A percentile compares a stretch with the other conserved stretches of the same genome.
Conservation (phyloP, 2,888 invertebrate genomes). For the Lymantria dispar region DNA sequence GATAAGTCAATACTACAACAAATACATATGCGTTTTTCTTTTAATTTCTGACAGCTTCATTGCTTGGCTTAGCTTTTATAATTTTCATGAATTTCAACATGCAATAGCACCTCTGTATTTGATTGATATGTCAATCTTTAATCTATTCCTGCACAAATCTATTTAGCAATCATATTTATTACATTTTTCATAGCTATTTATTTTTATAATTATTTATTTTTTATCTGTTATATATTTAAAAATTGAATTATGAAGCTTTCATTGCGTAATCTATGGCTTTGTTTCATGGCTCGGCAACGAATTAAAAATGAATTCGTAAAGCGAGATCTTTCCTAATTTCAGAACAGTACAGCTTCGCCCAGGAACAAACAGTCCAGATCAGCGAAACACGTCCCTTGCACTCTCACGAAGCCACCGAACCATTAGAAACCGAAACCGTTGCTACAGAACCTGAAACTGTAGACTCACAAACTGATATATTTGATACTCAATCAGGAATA, state of each 20-base stretch:
- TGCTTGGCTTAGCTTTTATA: too few relatives aligned
- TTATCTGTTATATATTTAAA: too few relatives aligned
- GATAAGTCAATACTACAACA: too few relatives aligned
- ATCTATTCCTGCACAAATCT: too few relatives aligned
- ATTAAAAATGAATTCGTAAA: slow-evolving; percentile 55
- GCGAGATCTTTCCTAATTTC: slow-evolving; percentile 59
- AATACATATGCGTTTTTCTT: too few relatives aligned
- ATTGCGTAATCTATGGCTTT: slow-evolving; percentile 23
- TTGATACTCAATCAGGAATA: neutral
- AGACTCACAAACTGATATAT: neutral
- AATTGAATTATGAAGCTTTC: neutral
- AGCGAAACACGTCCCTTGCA: slow-evolving; percentile 39
- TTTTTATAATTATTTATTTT: too few relatives aligned
- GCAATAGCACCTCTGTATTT: too few relatives aligned
- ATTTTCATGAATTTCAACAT: too few relatives aligned
- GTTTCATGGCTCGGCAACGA: slow-evolving; percentile 36
- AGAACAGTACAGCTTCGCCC: slow-evolving; percentile 47
- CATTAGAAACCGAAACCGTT: neutral
- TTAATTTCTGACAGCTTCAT: too few relatives aligned
- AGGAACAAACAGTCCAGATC: slow-evolving; percentile 33
- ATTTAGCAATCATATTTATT: too few relatives aligned
- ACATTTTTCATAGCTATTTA: too few relatives aligned
- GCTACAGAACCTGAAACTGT: neutral
- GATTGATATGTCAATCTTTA: too few relatives aligned
- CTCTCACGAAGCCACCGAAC: slow-evolving; percentile 36